Conservation (phyloP, 2,113 vertebrate genomes). For the Ptilorrhoa leucosticta region DNA sequence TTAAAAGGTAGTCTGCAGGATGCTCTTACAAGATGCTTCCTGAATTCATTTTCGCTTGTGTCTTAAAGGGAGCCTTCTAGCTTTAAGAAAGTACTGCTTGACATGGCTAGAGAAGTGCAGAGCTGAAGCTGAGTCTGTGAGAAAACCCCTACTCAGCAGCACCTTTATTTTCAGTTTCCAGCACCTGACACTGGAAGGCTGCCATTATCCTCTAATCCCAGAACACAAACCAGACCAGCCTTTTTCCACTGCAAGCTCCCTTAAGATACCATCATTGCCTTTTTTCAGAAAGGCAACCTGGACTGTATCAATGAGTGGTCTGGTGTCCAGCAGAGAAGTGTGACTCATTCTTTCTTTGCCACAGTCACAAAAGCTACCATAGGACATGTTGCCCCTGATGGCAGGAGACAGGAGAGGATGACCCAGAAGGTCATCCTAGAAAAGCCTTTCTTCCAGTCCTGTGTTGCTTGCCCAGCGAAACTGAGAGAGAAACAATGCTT, state of each 20-base stretch:
- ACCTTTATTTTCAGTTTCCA: background rate
- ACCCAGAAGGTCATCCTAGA: conserved; percentile 27
- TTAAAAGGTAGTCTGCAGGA: background rate
- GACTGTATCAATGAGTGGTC: background rate
- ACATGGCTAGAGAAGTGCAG: background rate
- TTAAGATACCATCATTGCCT: background rate
- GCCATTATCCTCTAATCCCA: background rate
- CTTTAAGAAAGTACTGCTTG: background rate
- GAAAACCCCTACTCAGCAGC: background rate
- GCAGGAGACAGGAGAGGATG: conserved; percentile 9
- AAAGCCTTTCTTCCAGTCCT: conserved; percentile 9
- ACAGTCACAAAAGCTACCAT: background rate
- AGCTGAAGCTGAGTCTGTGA: background rate
- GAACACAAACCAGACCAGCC: background rate
- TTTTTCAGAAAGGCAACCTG: background rate
- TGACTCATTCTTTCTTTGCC: conserved; percentile 48
- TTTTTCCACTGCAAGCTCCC: background rate
- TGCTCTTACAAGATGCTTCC: background rate
- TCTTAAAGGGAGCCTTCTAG: background rate
- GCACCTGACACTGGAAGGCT: conserved; percentile 4
- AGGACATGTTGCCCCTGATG: background rate
- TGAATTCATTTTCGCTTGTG: background rate
- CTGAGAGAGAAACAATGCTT: background rate
- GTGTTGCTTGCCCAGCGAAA: background rate
- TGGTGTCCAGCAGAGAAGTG: conserved; percentile 12